These are phyloP conservation scores for Pogonus chalceus DNA, from an alignment of 1,140 invertebrate species.

Conservation along the genomic window DNA sequence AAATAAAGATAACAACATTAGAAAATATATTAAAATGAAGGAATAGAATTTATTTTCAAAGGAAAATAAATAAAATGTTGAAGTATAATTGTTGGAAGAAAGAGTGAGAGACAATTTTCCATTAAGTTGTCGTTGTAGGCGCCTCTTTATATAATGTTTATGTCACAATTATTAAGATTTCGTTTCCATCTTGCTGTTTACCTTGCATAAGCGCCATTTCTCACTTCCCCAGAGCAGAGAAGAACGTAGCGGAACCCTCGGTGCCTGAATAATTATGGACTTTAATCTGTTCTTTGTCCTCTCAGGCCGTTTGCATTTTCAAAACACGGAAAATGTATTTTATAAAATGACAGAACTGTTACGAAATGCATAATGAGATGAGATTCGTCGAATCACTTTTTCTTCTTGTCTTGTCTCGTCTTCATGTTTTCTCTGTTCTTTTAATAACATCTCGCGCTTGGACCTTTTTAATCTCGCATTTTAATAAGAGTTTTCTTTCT, in stretches of 20 bases:
- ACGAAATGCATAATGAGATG: constrained; percentile 4
- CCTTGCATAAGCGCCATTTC: constrained; percentile 24
- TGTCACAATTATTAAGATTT: constrained; percentile 31
- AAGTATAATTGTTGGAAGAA: constrained; percentile 10
- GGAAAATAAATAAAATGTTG: constrained; percentile 4
- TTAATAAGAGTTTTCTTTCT: neutral
- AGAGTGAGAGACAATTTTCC: constrained; percentile 10
- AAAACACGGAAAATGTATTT: constrained; percentile 5
- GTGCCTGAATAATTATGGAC: constrained; percentile 1
- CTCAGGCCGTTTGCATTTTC: neutral
- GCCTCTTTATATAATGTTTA: constrained; percentile 25
- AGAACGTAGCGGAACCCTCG: no score
- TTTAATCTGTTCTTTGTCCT: constrained; percentile 7
- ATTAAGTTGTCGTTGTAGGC: constrained; percentile 14
- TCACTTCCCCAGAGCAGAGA: neutral
- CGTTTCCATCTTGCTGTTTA: constrained; percentile 30
- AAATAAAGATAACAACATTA: no score
- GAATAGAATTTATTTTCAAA: no score
- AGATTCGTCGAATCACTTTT: neutral
- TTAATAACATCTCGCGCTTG: neutral
- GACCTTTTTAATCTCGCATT: neutral
- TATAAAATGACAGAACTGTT: constrained; percentile 1
- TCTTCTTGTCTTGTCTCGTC: neutral
- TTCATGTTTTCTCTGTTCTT: neutral
- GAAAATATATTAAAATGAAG: no score